phyloP scores from a whole-genome alignment of 1,140 invertebrate species.

The Pectinophora gossypiella region DNA sequence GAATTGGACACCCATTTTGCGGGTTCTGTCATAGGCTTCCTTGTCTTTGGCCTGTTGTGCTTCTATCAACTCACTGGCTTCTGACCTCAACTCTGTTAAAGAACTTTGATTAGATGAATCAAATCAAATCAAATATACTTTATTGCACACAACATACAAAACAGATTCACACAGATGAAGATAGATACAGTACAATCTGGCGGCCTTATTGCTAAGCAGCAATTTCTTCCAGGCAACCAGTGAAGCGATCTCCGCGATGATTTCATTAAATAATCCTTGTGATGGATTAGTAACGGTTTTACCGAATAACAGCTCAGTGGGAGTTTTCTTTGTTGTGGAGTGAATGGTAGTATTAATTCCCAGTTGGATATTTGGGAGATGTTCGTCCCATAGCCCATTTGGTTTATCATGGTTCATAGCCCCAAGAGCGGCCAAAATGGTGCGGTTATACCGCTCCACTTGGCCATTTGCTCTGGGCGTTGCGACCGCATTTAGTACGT shows the following conservation, averaged over 20 bases:
- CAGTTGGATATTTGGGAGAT: conserved; percentile 4
- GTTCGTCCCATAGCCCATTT: conserved; percentile 3
- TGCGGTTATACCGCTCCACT: conserved; percentile 10
- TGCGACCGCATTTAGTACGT: conserved; percentile 5
- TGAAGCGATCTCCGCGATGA: neutral
- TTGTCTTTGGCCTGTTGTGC: conserved; percentile 2
- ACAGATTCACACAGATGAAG: too few species aligned
- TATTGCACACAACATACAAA: too few species aligned
- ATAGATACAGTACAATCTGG: too few species aligned
- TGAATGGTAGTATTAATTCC: conserved; percentile 10
- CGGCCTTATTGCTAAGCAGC: too few species aligned
- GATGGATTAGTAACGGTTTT: neutral
- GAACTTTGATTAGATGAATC: neutral
- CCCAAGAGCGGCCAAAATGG: conserved; percentile 10
- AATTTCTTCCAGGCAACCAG: too few species aligned
- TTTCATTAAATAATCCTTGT: conserved; percentile 6
- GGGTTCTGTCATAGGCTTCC: neutral
- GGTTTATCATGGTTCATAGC: conserved; percentile 8
- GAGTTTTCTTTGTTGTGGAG: conserved; percentile 6
- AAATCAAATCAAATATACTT: too few species aligned
- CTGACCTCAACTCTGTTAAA: neutral
- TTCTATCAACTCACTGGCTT: neutral
- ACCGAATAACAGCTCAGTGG: conserved; percentile 8
- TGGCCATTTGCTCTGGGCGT: conserved; percentile 9
- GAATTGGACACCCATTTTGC: neutral